A percentile compares a stretch with the other conserved stretches of the same genome.
Evolutionary conservation across 2,888 invertebrate species (phyloP).

Genomic region (Kuschelorhynchus macadamiae): DNA sequence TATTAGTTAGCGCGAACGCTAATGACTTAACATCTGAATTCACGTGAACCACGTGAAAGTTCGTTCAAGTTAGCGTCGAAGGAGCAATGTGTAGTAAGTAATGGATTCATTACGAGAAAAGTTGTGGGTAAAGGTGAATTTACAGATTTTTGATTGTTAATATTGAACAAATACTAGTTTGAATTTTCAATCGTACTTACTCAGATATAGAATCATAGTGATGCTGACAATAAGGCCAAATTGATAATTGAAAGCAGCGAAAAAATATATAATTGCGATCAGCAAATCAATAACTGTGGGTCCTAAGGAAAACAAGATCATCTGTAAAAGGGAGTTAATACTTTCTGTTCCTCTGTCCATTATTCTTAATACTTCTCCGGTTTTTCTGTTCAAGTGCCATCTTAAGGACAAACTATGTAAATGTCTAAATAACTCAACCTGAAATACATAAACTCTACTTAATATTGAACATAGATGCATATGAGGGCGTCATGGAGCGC

Average conservation of each 20-base stretch:
- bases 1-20: too few relatives aligned
- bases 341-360: slow-evolving; percentile 98
- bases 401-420: slow-evolving; percentile 90
- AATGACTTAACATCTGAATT: too few relatives aligned
- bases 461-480: background rate
- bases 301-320: slow-evolving; percentile 38
- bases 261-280: slow-evolving; percentile 43
- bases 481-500: background rate
- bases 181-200: too few relatives aligned
- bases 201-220: slow-evolving; percentile 92
- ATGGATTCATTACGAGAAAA: too few relatives aligned
- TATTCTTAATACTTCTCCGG: slow-evolving; percentile 94
- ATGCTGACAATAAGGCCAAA: slow-evolving; percentile 94
- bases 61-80: too few relatives aligned
- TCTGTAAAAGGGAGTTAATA: slow-evolving; percentile 78
- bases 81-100: too few relatives aligned
- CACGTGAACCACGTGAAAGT: too few relatives aligned
- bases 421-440: slow-evolving; percentile 87
- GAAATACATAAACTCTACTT: slow-evolving; percentile 36
- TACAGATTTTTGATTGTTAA: too few relatives aligned
- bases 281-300: slow-evolving; percentile 42
- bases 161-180: too few relatives aligned
- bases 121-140: too few relatives aligned
- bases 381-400: slow-evolving; percentile 95
- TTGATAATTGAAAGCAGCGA: slow-evolving; percentile 72